phyloP scores from a whole-genome alignment of 2,888 invertebrate species.

The Cynaeus angustus region DNA sequence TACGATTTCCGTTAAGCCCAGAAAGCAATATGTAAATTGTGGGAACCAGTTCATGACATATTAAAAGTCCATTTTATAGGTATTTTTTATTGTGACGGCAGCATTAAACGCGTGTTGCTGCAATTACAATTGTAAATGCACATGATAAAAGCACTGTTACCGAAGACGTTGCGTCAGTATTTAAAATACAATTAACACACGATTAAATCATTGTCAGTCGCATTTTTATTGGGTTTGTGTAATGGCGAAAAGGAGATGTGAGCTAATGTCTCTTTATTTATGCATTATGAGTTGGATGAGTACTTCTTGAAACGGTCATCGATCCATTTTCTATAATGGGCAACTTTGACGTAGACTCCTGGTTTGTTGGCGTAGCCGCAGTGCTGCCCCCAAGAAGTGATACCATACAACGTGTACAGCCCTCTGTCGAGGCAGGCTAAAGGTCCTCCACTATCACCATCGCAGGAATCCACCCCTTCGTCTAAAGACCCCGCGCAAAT shows the following conservation, averaged over 20 bases:
- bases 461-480: conserved; percentile 86
- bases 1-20: too few relatives aligned
- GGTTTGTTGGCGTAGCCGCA: conserved; percentile 84
- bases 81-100: too few relatives aligned
- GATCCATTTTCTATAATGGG: conserved; percentile 80
- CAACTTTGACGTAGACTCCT: conserved; percentile 82
- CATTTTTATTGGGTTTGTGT: conserved; percentile 2
- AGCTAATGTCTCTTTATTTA: background rate
- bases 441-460: conserved; percentile 91
- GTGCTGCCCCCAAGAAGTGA: conserved; percentile 86
- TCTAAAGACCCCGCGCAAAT: conserved; percentile 86
- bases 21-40: too few relatives aligned
- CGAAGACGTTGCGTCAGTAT: background rate
- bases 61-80: too few relatives aligned
- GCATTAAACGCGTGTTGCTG: too few relatives aligned
- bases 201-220: background rate
- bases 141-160: background rate
- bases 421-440: conserved; percentile 80
- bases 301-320: conserved; percentile 73
- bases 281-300: conserved; percentile 14
- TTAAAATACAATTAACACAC: conserved; percentile 10
- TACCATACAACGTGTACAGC: conserved; percentile 79
- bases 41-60: too few relatives aligned
- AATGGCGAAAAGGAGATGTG: background rate
- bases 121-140: too few relatives aligned